Evolutionary conservation across 2,888 invertebrate genomes (phyloP).

Genomic region (Eupithecia dodoneata): DNA sequence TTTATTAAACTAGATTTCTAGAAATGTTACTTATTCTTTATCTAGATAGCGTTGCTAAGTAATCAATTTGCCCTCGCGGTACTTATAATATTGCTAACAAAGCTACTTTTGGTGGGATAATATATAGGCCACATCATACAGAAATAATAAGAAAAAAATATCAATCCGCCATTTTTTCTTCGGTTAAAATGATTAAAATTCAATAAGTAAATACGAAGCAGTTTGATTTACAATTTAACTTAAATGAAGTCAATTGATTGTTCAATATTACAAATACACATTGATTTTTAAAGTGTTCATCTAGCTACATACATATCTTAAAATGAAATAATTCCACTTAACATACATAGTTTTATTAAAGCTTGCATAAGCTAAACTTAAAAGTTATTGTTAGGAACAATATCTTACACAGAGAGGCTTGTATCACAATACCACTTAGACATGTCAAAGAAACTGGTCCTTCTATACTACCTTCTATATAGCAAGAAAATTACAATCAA

Average conservation of each 20-base stretch:
- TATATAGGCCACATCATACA: neutral
- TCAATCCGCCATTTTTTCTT: neutral
- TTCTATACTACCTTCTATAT: neutral
- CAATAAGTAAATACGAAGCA: neutral
- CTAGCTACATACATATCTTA: neutral
- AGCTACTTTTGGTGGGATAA: neutral
- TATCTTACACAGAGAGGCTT: constrained; percentile 26
- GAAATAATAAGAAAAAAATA: neutral
- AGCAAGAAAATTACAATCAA: neutral
- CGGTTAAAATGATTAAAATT: neutral
- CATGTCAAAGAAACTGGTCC: constrained; percentile 7
- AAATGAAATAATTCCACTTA: neutral
- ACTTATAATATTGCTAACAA: neutral
- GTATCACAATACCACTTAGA: constrained; percentile 28
- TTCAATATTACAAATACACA: neutral
- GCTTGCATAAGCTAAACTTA: constrained; percentile 16
- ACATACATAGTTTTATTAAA: constrained; percentile 1
- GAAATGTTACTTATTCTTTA: neutral
- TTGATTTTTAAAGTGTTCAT: neutral
- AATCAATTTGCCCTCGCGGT: neutral
- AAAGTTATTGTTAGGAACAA: constrained; percentile 42
- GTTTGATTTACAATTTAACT: neutral
- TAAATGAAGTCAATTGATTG: neutral
- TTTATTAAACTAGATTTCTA: neutral
- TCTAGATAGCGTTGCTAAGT: neutral